Evolutionary conservation across 2,888 invertebrate genomes (phyloP).

Genomic region (Chloroclysta siterata): DNA sequence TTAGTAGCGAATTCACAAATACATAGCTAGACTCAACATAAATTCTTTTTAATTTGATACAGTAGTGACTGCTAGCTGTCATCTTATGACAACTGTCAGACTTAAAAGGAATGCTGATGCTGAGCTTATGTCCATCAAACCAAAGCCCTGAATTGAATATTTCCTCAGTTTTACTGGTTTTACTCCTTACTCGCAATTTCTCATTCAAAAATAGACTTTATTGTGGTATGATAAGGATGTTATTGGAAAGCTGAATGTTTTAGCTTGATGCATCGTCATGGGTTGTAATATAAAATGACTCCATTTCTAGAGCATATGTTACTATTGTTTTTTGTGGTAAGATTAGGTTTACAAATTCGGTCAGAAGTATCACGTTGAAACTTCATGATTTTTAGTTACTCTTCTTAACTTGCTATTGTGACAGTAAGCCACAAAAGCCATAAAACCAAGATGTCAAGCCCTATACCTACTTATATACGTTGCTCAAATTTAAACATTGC

Average conservation of each 20-base stretch:
- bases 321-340: too few species aligned
- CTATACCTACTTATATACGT: too few species aligned
- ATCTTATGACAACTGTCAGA: constrained; percentile 22
- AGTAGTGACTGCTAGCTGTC: constrained; percentile 16
- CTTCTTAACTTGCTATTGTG: too few species aligned
- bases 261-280: too few species aligned
- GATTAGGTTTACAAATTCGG: too few species aligned
- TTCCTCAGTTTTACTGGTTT: constrained; percentile 2
- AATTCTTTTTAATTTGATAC: constrained; percentile 7
- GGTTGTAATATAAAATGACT: too few species aligned
- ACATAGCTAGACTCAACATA: constrained; percentile 3
- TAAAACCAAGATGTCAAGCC: too few species aligned
- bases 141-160: constrained; percentile 19
- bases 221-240: constrained; percentile 40
- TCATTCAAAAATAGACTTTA: constrained; percentile 10
- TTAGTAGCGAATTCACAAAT: neutral
- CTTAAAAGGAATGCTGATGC: constrained; percentile 20
- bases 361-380: too few species aligned
- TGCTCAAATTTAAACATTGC: too few species aligned
- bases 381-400: too few species aligned
- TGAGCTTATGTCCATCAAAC: constrained; percentile 24
- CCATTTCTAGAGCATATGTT: too few species aligned
- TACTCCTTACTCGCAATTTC: neutral
- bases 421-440: too few species aligned
- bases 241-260: neutral